Evolutionary conservation across 2,797 vertebrate genomes (phyloP).

Genomic region (Heteromormyrus szaboi): DNA sequence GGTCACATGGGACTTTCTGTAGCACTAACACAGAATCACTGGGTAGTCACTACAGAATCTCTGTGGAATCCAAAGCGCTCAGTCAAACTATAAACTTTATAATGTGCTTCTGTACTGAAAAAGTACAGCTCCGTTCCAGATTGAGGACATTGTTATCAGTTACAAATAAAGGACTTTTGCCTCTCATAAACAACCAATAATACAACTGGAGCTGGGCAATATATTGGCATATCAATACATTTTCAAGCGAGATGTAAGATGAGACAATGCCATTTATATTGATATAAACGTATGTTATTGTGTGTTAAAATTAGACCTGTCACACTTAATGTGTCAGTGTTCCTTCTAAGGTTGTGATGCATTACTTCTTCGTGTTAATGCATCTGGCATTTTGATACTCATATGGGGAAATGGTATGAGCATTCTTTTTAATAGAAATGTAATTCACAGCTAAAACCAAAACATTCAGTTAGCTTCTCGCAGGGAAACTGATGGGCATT

Average conservation of each 20-base stretch:
- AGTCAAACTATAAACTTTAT: slow-evolving; percentile 30
- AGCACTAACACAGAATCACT: neutral
- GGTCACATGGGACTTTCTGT: neutral
- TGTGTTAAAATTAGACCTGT: neutral
- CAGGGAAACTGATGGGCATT: neutral
- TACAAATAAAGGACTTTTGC: slow-evolving; percentile 43
- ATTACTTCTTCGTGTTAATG: neutral
- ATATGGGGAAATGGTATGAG: neutral
- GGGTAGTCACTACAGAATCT: neutral
- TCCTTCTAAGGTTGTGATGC: neutral
- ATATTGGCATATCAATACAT: neutral
- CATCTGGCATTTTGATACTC: neutral
- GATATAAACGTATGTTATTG: neutral
- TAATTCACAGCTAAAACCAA: neutral
- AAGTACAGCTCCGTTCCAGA: slow-evolving; percentile 39
- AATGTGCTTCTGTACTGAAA: slow-evolving; percentile 33
- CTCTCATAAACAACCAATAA: slow-evolving; percentile 31
- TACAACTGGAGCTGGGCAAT: neutral
- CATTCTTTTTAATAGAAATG: neutral
- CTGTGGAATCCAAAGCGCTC: neutral
- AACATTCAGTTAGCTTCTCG: neutral
- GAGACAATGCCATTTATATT: neutral
- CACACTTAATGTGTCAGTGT: neutral
- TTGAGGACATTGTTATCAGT: slow-evolving; percentile 38
- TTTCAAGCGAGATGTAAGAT: neutral